These are phyloP conservation scores for Cirrhinus molitorella DNA, from an alignment of 2,797 vertebrate genomes.

Conservation along the genomic window DNA sequence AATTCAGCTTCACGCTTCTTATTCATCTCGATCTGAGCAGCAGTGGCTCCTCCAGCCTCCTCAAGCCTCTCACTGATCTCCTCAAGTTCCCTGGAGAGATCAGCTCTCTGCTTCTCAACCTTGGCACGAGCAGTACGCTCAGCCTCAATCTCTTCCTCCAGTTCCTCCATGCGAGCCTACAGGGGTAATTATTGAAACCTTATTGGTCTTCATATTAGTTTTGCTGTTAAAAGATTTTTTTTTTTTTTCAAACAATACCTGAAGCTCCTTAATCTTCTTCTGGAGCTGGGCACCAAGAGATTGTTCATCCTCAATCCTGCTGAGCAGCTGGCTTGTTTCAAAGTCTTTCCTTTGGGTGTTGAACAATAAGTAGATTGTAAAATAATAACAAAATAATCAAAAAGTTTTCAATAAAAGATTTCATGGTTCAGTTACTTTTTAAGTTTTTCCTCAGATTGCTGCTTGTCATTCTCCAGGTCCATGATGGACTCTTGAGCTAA, in stretches of 20 bases:
- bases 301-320: constrained; percentile 88
- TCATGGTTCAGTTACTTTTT: too few species aligned
- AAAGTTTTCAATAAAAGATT: too few species aligned
- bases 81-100: constrained; percentile 87
- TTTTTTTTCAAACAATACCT: constrained; percentile 72
- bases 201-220: too few species aligned
- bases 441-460: constrained; percentile 85
- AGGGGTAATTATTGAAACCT: too few species aligned
- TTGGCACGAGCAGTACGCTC: constrained; percentile 82
- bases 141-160: constrained; percentile 90
- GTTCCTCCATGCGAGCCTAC: constrained; percentile 87
- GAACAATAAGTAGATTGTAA: too few species aligned
- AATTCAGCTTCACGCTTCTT: constrained; percentile 90
- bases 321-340: constrained; percentile 86
- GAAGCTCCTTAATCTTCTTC: constrained; percentile 92
- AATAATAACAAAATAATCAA: too few species aligned
- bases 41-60: constrained; percentile 86
- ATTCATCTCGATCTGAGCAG: constrained; percentile 86
- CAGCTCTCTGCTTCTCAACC: constrained; percentile 84
- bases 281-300: constrained; percentile 84
- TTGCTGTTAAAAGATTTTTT: too few species aligned
- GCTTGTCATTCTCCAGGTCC: constrained; percentile 88
- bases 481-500: constrained; percentile 83
- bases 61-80: constrained; percentile 90
- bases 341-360: constrained; percentile 84